phyloP scores from a whole-genome alignment of 1,140 invertebrate genomes.

The Mycetomoellerius zeteki region DNA sequence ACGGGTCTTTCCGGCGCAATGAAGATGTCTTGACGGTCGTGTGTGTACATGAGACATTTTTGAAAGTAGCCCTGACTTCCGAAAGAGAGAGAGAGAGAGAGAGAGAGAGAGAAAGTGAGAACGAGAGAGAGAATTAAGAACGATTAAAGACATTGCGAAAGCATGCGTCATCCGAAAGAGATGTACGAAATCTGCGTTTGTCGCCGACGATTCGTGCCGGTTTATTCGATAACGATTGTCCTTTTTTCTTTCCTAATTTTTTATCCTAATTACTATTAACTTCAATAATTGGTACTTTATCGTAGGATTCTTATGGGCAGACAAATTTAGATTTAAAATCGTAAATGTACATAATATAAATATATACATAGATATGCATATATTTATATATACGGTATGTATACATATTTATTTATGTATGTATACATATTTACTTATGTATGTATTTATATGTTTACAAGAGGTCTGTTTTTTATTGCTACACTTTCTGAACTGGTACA shows the following conservation, averaged over 20 bases:
- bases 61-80: constrained; percentile 55
- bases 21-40: neutral
- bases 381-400: neutral
- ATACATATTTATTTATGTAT: neutral
- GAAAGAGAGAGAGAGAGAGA: constrained; percentile 42
- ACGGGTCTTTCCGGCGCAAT: constrained; percentile 15
- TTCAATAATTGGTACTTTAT: neutral
- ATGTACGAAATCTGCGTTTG: constrained; percentile 33
- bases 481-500: too few species aligned
- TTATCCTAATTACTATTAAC: constrained; percentile 44
- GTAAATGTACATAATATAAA: too few species aligned
- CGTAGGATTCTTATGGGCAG: neutral
- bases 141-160: neutral
- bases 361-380: too few species aligned
- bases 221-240: constrained; percentile 16
- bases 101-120: neutral
- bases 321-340: constrained; percentile 8
- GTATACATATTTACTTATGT: neutral
- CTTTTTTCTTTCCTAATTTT: too few species aligned
- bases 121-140: neutral
- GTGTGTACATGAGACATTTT: constrained; percentile 23
- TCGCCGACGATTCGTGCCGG: neutral
- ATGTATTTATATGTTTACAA: too few species aligned
- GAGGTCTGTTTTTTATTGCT: too few species aligned
- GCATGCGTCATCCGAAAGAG: neutral